phyloP scores from a whole-genome alignment of 2,888 invertebrate genomes.

The Timandra comae region DNA sequence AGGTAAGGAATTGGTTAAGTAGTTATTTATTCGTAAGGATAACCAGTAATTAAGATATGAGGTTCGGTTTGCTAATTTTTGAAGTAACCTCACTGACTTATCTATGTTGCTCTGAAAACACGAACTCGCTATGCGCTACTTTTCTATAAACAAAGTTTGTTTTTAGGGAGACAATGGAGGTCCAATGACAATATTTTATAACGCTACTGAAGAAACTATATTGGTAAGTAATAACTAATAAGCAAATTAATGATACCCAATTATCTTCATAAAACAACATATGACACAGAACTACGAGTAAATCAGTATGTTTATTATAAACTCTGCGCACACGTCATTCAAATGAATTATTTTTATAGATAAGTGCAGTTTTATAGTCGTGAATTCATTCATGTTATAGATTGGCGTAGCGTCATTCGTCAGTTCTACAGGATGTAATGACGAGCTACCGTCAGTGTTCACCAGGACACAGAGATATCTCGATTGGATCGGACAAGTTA shows the following conservation, averaged over 20 bases:
- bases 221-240: no score
- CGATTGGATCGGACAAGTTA: slow-evolving; percentile 54
- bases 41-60: no score
- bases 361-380: no score
- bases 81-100: neutral
- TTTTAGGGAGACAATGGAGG: slow-evolving; percentile 69
- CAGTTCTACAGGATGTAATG: slow-evolving; percentile 50
- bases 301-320: neutral
- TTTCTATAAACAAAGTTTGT: no score
- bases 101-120: no score
- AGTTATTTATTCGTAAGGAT: neutral
- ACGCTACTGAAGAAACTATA: slow-evolving; percentile 48
- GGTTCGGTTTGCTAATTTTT: no score
- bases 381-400: no score
- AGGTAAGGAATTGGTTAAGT: slow-evolving; percentile 37
- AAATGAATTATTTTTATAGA: neutral
- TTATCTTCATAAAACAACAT: no score
- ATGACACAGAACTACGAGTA: no score
- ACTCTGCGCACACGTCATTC: neutral
- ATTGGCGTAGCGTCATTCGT: slow-evolving; percentile 61
- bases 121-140: no score
- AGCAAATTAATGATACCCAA: no score
- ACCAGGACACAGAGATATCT: slow-evolving; percentile 55
- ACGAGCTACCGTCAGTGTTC: slow-evolving; percentile 54
- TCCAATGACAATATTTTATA: slow-evolving; percentile 54